A percentile compares a stretch with the other conserved stretches of the same genome.
Conservation (phyloP, 2,888 invertebrate genomes). For the Hymenopus coronatus region DNA sequence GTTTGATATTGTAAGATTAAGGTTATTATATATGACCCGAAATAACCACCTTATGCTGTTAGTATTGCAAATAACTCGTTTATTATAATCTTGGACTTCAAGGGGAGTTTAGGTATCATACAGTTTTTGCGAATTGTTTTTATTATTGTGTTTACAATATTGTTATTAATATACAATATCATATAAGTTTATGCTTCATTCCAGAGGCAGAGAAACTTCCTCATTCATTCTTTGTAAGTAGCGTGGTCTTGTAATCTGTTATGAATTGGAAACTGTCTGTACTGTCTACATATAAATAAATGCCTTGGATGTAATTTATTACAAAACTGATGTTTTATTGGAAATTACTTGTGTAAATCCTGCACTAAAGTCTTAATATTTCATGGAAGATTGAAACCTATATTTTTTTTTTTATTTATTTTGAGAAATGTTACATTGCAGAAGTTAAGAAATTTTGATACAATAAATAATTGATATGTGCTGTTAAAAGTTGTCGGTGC, state of each 20-base stretch:
- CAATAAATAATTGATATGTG: too few relatives aligned
- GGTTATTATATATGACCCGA: background rate
- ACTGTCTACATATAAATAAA: conserved; percentile 29
- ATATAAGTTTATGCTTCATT: conserved; percentile 9
- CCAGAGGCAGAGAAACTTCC: background rate
- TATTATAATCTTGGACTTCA: conserved; percentile 14
- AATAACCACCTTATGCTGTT: background rate
- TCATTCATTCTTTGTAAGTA: conserved; percentile 17
- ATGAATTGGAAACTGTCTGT: conserved; percentile 18
- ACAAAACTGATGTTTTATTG: background rate
- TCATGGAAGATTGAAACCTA: too few relatives aligned
- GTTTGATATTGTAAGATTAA: background rate
- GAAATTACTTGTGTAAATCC: background rate
- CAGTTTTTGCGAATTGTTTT: conserved; percentile 14
- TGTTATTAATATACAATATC: conserved; percentile 18
- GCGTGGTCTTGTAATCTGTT: conserved; percentile 15
- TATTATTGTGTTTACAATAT: conserved; percentile 14
- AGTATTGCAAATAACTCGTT: conserved; percentile 8
- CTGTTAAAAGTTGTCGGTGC: too few relatives aligned
- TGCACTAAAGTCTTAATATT: too few relatives aligned
- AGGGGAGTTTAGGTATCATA: conserved; percentile 1
- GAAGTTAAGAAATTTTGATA: too few relatives aligned
- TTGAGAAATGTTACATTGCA: too few relatives aligned
- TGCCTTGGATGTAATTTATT: conserved; percentile 34
- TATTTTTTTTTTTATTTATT: too few relatives aligned